These are phyloP conservation scores for Luffia ferchaultella DNA, from an alignment of 2,888 invertebrate species.

Conservation along the genomic window DNA sequence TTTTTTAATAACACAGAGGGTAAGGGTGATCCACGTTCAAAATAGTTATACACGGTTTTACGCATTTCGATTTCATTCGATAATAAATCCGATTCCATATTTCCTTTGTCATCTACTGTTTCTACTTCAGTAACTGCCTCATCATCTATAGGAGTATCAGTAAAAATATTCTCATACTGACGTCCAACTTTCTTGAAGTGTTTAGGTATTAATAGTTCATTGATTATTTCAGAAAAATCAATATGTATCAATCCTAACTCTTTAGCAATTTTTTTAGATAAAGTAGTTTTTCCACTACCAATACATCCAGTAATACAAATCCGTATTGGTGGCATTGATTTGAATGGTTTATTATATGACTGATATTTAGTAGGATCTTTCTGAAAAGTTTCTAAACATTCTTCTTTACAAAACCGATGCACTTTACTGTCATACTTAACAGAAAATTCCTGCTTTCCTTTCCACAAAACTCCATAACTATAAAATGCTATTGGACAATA, in stretches of 20 bases:
- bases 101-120: conserved; percentile 21
- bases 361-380: conserved; percentile 55
- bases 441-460: conserved; percentile 65
- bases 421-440: conserved; percentile 59
- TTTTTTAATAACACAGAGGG: conserved; percentile 43
- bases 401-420: conserved; percentile 59
- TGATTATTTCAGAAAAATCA: conserved; percentile 47
- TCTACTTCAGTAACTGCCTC: conserved; percentile 39
- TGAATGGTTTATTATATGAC: conserved; percentile 41
- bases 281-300: conserved; percentile 60
- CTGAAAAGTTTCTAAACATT: conserved; percentile 54
- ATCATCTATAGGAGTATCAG: conserved; percentile 32
- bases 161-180: conserved; percentile 44
- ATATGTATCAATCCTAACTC: conserved; percentile 63
- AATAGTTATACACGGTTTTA: conserved; percentile 49
- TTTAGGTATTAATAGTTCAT: conserved; percentile 37
- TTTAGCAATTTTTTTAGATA: conserved; percentile 54
- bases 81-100: conserved; percentile 32
- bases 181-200: conserved; percentile 53
- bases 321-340: conserved; percentile 52
- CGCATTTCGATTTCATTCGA: conserved; percentile 41
- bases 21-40: conserved; percentile 52
- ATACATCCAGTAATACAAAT: conserved; percentile 66
- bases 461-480: conserved; percentile 62
- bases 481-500: conserved; percentile 71